Evolutionary conservation across 2,888 invertebrate genomes (phyloP), one percentile per base, ranked within the genome.

Genomic region (Thelaira solivaga): DNA sequence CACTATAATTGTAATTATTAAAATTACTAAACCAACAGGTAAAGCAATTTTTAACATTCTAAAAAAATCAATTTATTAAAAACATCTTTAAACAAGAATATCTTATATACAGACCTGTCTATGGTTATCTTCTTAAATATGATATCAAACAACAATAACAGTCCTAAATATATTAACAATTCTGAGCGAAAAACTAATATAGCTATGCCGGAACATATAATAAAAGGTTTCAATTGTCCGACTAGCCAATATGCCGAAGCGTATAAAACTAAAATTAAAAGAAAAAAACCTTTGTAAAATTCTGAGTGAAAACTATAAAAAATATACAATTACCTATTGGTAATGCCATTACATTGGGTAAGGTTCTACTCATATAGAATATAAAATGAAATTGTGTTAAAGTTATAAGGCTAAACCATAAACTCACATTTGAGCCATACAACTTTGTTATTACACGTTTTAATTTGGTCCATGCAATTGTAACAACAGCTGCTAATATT

Each of bases 381-480:
- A 98, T 94, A 86, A 99, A 97, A 90, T 99, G 99, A 89, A 98
- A 99, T 89, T 99, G 99, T 1, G 97, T 94, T 18, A 94, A 92
- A 1, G 96, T 97, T 71, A 99, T 92, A 4, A 93, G 89, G 20
- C 94, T 92, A 84, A 94, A 94, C 96, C 97, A 97, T 86, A 93
- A 91, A 6, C 94, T 91, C 85, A 95, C 94, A 81, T 93, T 91
- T 69, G 90, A 88, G 11, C 98, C 97, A 90, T 95, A 97, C 73
- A 93, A 91, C 81, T 93, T 93, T 83, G 93, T 91, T 31, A 99
- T 90, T 5, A 95, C 92, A 85, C 92, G 91, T 68, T 93, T 92
- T 81, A 97, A 92, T 47, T 93, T 90, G 78, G 92, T 91, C 90
- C 97, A 95, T 82, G 95, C 90, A 80, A 90, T 89, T 80, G 97